Evolutionary conservation across 1,140 invertebrate genomes (phyloP).

Genomic region (Agrilus planipennis): DNA sequence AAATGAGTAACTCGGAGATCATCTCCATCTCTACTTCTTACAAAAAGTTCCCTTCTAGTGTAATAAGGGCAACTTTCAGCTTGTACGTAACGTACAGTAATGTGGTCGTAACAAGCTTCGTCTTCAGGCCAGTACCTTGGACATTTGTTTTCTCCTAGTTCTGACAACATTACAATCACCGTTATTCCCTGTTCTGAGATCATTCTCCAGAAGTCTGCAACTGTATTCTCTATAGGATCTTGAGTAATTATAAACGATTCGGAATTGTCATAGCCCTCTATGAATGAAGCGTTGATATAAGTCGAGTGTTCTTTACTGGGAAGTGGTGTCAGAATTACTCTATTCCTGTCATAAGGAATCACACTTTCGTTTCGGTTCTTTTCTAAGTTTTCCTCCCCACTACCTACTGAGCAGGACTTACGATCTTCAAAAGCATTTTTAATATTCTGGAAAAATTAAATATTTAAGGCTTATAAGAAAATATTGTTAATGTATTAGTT

Average conservation of each 20-base stretch:
- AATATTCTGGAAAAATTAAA: conserved; percentile 50
- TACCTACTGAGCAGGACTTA: conserved; percentile 69
- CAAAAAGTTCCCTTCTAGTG: conserved; percentile 66
- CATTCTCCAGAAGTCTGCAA: conserved; percentile 94
- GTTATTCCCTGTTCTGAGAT: conserved; percentile 83
- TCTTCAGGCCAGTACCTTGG: conserved; percentile 88
- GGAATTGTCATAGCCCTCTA: conserved; percentile 89
- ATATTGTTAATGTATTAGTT: conserved; percentile 1
- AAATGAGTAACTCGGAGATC: conserved; percentile 70
- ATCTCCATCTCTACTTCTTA: conserved; percentile 66
- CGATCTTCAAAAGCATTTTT: conserved; percentile 66
- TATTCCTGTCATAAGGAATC: conserved; percentile 84
- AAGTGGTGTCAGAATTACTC: conserved; percentile 74
- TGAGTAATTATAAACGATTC: conserved; percentile 93
- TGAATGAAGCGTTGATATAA: conserved; percentile 95
- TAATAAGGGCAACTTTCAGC: conserved; percentile 81
- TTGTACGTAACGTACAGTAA: conserved; percentile 73
- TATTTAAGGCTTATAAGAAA: neutral
- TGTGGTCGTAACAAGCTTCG: conserved; percentile 68
- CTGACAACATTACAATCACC: conserved; percentile 90
- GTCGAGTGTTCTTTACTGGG: conserved; percentile 79
- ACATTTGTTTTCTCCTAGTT: conserved; percentile 66
- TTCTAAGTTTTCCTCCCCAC: conserved; percentile 69
- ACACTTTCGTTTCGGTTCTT: conserved; percentile 81
- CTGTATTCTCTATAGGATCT: conserved; percentile 81